Evolutionary conservation across 2,888 invertebrate species (phyloP), one percentile per base, ranked within the genome.

Genomic region (Zygogramma bicolorata): DNA sequence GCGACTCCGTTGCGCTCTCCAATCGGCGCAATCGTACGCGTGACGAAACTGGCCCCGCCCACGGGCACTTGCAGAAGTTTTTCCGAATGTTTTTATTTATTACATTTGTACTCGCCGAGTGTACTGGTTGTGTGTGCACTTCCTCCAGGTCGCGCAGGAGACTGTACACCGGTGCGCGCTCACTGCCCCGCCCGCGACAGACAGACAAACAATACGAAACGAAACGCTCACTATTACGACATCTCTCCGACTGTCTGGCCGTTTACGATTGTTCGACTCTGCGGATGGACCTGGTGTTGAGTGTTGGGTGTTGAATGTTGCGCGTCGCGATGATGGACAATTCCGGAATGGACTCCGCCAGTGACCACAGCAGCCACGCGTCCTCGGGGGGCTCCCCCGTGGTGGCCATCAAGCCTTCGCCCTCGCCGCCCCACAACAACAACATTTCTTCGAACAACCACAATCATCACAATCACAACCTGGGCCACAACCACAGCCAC

Each of bases 31-130:
- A 88, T 87, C 88, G 88, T 88, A 89, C 89, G 89, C 89, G 90
- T 89, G 82, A 80, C 85, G 83, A 82, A 77, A 74, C 71, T 75
- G 75, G 81, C 81, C 73, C 78, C 83, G 82, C 86, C 84, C 79
- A 75, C 80, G 79, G 82, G 81, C 86, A 84, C 85, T 84, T 84
- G 84, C 85, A 84, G 87, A 89, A 88, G 88, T 88, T 90, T 91
- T 87, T 87, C 87, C 85, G 79, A 87, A 86, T 87, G 87, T 87
- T 91, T 91, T 91, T 92, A 92, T 92, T 91, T 91, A 92, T 92
- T 91, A 91, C 91, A 90, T 91, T 91, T 90, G 91, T 90, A 90
- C 88, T 89, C 89, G 89, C 88, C 90, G 90, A 90, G 89, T 91
- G 89, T 90, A 90, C 89, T 90, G 90, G 90, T 90, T 86, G 91